phyloP scores from a whole-genome alignment of 2,888 invertebrate genomes.

The Andrena minutula region DNA sequence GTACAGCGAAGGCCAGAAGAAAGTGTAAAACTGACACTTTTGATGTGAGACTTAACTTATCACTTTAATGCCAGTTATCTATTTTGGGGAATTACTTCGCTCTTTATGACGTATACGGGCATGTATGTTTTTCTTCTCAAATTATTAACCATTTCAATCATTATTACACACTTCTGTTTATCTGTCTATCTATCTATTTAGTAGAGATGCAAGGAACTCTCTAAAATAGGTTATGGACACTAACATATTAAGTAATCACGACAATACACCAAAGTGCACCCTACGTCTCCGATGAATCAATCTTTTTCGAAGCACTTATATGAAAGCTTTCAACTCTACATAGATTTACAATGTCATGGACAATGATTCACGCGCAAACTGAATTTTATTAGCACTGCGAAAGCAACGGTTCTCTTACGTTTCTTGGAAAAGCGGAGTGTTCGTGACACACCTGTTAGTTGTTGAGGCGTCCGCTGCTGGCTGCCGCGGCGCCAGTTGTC shows the following conservation, averaged over 20 bases:
- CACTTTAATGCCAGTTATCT: background rate
- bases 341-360: background rate
- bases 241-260: no score
- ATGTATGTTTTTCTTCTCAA: no score
- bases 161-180: no score
- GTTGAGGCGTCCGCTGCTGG: constrained; percentile 59
- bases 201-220: no score
- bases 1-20: background rate
- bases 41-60: background rate
- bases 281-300: no score
- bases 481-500: constrained; percentile 79
- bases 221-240: no score
- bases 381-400: background rate
- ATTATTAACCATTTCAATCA: no score
- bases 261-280: no score
- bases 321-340: no score
- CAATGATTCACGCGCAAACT: background rate
- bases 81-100: background rate
- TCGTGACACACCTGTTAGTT: constrained; percentile 57
- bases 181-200: no score
- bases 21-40: background rate
- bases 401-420: background rate
- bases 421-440: constrained; percentile 25
- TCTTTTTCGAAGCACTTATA: no score
- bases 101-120: no score